Evolutionary conservation across 2,797 vertebrate species (phyloP).

Genomic region (Premnoplex brunnescens): DNA sequence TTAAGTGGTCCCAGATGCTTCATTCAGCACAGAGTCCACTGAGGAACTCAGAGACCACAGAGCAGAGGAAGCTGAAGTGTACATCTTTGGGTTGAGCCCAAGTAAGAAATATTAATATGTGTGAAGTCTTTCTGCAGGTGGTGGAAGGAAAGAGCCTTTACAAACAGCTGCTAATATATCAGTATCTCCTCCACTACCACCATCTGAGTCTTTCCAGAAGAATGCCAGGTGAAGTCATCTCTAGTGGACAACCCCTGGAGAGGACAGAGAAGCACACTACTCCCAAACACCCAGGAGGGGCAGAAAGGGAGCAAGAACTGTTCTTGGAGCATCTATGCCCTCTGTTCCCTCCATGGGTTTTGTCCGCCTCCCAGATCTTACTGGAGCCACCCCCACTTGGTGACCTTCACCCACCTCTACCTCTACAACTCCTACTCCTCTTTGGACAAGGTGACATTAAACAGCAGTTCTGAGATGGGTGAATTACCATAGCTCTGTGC

Average conservation of each 20-base stretch:
- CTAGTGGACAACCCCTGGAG: not conserved
- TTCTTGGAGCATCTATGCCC: not conserved
- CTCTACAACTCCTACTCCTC: not conserved
- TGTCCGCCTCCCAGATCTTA: not conserved
- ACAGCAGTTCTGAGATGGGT: rapidly evolving
- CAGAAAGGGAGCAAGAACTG: not conserved
- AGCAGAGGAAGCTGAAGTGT: not conserved
- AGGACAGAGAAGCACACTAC: not conserved
- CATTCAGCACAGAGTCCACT: not conserved
- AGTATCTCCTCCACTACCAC: not conserved
- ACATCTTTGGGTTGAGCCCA: not conserved
- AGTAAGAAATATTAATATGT: not conserved
- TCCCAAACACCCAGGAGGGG: not conserved
- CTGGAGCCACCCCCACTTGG: not conserved
- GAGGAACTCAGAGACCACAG: not conserved
- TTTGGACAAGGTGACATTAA: not conserved
- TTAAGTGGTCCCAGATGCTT: not conserved
- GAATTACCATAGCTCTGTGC: not conserved
- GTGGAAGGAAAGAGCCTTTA: not conserved
- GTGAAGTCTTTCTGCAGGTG: not conserved
- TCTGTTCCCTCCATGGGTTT: not conserved
- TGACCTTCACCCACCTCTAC: not conserved
- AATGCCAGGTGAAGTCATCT: not conserved
- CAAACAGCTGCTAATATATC: not conserved
- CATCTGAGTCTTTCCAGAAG: not conserved